Conservation (phyloP, 92 coral and sea anemone genomes). For the Isaurus tuberculatus region DNA sequence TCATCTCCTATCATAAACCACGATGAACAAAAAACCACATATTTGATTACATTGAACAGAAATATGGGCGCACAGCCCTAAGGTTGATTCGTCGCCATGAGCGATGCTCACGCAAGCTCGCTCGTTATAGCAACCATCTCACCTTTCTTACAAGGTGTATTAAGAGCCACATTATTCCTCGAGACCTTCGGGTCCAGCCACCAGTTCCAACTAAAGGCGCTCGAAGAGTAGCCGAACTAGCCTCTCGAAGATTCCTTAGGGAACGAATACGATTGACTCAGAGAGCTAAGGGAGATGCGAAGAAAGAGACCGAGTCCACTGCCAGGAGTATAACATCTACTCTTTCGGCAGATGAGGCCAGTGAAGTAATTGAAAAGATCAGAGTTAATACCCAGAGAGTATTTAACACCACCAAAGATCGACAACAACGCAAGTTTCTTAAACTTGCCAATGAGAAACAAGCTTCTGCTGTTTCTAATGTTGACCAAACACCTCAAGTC, state of each 20-base stretch:
- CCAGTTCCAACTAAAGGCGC: constrained; percentile 48
- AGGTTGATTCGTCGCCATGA: constrained; percentile 40
- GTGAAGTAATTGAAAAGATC: not conserved
- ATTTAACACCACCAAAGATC: not conserved
- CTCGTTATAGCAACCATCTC: constrained; percentile 40
- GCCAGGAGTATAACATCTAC: not conserved
- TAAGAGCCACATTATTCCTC: constrained; percentile 17
- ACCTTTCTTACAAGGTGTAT: constrained; percentile 50
- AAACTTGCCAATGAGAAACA: not conserved
- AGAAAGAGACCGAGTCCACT: not conserved
- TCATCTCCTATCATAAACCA: too few species aligned
- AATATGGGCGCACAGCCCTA: constrained; percentile 53
- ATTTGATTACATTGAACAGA: too few species aligned
- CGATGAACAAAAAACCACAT: too few species aligned
- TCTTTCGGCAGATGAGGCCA: not conserved
- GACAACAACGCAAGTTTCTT: not conserved
- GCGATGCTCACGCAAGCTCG: constrained; percentile 22
- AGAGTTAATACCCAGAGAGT: not conserved
- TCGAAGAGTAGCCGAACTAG: constrained; percentile 21
- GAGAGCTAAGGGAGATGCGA: constrained; percentile 12
- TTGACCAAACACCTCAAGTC: not conserved
- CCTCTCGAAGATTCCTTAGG: not conserved
- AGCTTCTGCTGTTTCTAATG: not conserved
- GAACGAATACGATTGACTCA: constrained; percentile 36
- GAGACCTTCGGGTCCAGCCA: constrained; percentile 16